These are phyloP conservation scores for Meriones unguiculatus DNA, from an alignment of 2,113 vertebrate genomes.

Conservation along the genomic window DNA sequence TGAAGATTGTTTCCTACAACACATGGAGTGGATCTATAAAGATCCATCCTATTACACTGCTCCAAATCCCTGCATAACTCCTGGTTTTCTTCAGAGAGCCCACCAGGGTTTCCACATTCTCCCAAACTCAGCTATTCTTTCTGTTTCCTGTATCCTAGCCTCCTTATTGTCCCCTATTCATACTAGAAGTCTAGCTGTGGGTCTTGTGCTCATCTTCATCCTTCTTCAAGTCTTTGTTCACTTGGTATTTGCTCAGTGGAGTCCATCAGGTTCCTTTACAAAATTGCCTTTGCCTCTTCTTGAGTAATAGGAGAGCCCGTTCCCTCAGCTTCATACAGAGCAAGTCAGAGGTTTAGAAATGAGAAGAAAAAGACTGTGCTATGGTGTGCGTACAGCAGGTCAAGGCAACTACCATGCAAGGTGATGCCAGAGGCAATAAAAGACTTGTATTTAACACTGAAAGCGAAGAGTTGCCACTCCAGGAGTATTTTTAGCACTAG, in stretches of 20 bases:
- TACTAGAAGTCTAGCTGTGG: neutral
- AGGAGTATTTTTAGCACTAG: neutral
- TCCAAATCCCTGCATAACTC: neutral
- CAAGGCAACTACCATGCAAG: neutral
- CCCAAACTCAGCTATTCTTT: neutral
- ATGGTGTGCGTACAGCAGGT: neutral
- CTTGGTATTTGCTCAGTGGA: neutral
- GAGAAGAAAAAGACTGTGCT: neutral
- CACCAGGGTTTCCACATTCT: neutral
- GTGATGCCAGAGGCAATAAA: neutral
- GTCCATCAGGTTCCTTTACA: too few species aligned
- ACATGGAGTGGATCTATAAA: neutral
- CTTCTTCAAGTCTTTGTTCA: neutral
- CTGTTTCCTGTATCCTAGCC: neutral
- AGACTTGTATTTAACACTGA: constrained; percentile 30
- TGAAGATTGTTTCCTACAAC: neutral
- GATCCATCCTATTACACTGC: neutral
- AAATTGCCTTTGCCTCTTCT: neutral
- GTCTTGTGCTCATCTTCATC: neutral
- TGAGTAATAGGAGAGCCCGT: neutral
- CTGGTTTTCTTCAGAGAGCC: too few species aligned
- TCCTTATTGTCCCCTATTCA: too few species aligned
- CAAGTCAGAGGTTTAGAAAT: neutral
- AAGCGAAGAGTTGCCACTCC: neutral
- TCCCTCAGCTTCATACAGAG: neutral